A percentile compares a stretch with the other conserved stretches of the same genome.
These are phyloP conservation scores for Drosophila sucinea DNA, from an alignment of 1,140 invertebrate genomes.

Conservation along the genomic window DNA sequence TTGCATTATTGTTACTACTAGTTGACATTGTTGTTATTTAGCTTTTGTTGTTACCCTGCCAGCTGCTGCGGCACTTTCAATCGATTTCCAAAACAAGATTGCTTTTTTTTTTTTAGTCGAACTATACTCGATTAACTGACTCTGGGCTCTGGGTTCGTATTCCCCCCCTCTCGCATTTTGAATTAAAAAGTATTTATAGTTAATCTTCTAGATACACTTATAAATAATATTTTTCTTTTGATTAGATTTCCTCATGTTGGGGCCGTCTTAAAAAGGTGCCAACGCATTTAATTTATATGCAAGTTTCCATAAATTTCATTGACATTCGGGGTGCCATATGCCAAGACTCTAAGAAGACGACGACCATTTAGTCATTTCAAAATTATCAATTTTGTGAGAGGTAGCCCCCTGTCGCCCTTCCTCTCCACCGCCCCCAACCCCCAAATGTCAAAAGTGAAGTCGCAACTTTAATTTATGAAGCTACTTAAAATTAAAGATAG, in stretches of 20 bases:
- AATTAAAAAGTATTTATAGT: slow-evolving; percentile 21
- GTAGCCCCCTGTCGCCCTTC: not conserved
- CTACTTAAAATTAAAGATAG: slow-evolving; percentile 9
- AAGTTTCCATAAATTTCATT: slow-evolving; percentile 33
- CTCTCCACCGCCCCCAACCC: not conserved
- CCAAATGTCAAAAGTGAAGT: slow-evolving; percentile 15
- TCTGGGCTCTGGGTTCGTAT: not conserved
- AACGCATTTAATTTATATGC: slow-evolving; percentile 47
- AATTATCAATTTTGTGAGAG: slow-evolving; percentile 20
- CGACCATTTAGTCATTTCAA: slow-evolving; percentile 11
- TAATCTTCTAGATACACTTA: slow-evolving; percentile 17
- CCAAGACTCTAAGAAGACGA: not conserved
- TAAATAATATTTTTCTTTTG: slow-evolving; percentile 56
- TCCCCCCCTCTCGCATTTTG: slow-evolving; percentile 13
- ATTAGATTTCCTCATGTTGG: slow-evolving; percentile 6
- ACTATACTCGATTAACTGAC: slow-evolving; percentile 21
- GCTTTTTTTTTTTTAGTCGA: not conserved
- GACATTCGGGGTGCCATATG: not conserved
- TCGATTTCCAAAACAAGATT: slow-evolving; percentile 69
- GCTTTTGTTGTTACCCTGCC: slow-evolving; percentile 1
- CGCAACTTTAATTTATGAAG: slow-evolving; percentile 24
- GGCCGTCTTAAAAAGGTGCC: slow-evolving; percentile 34
- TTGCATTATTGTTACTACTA: slow-evolving; percentile 57
- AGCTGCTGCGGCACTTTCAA: slow-evolving; percentile 67
- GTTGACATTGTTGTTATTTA: slow-evolving; percentile 36